Percentiles rank a stretch among this genome's conserved stretches.
These are phyloP conservation scores for Xerus rutilus DNA, from an alignment of 2,797 vertebrate species.

Conservation along the genomic window DNA sequence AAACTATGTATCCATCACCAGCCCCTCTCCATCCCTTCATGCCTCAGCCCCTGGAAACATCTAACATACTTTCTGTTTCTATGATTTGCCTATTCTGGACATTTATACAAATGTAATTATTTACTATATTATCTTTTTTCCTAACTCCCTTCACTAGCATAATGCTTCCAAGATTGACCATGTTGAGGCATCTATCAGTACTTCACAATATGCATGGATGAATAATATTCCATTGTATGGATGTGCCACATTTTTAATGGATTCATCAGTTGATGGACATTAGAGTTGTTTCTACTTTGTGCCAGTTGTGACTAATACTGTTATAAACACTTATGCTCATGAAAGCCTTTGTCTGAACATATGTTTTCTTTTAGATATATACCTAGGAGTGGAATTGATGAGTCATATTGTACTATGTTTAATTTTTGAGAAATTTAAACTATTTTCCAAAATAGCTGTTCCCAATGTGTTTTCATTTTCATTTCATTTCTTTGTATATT, in stretches of 20 bases:
- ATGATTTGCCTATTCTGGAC: neutral
- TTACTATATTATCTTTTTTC: neutral
- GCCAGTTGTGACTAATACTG: neutral
- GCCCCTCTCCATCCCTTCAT: neutral
- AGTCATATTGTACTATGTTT: neutral
- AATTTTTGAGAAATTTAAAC: neutral
- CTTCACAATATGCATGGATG: neutral
- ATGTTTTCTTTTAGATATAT: neutral
- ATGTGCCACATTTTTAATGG: neutral
- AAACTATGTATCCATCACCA: neutral
- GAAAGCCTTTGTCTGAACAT: neutral
- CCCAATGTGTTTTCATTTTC: neutral
- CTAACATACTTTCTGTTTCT: neutral
- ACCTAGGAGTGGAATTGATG: neutral
- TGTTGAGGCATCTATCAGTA: neutral
- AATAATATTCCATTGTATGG: neutral
- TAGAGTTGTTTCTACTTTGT: neutral
- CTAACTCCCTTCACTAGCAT: neutral
- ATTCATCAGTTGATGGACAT: neutral
- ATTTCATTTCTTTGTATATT: neutral
- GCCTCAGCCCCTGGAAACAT: neutral
- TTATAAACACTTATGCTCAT: neutral
- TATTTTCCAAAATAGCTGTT: neutral
- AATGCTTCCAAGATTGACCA: neutral
- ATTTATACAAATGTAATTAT: neutral